A percentile compares a stretch with the other conserved stretches of the same genome.
phyloP scores from a whole-genome alignment of 35 echinoderm and acorn worm genomes.

The Apostichopus parvimensis region DNA sequence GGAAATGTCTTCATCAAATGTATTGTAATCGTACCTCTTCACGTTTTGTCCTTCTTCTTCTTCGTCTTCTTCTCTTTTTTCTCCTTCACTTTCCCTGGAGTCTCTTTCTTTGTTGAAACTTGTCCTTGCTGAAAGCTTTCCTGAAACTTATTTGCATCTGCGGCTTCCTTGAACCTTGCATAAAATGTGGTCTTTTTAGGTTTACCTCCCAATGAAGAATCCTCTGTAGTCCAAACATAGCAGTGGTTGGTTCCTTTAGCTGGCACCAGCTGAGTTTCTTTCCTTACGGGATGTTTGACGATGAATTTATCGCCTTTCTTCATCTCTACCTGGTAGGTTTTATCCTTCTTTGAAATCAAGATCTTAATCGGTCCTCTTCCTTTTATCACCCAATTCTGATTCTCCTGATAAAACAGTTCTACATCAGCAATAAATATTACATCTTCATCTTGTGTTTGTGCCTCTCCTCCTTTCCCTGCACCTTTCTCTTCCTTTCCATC shows the following conservation, averaged over 20 bases:
- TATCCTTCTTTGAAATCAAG: not conserved
- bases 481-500: too few relatives aligned
- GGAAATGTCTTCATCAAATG: not conserved
- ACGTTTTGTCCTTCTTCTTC: not conserved
- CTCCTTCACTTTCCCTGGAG: not conserved
- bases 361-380: conserved; percentile 15
- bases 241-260: not conserved
- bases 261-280: not conserved
- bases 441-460: too few relatives aligned
- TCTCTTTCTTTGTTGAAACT: too few relatives aligned
- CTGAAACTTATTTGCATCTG: not conserved
- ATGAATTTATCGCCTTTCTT: not conserved
- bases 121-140: not conserved
- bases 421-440: not conserved
- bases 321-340: conserved; percentile 4
- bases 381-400: not conserved
- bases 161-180: not conserved
- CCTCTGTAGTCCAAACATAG: not conserved
- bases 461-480: too few relatives aligned
- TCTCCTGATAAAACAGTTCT: not conserved
- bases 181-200: not conserved
- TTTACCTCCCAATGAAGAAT: not conserved
- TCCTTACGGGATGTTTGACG: not conserved
- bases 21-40: not conserved
- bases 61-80: not conserved